These are phyloP conservation scores for Megamerina dolium DNA, from an alignment of 2,888 invertebrate species.

Conservation along the genomic window DNA sequence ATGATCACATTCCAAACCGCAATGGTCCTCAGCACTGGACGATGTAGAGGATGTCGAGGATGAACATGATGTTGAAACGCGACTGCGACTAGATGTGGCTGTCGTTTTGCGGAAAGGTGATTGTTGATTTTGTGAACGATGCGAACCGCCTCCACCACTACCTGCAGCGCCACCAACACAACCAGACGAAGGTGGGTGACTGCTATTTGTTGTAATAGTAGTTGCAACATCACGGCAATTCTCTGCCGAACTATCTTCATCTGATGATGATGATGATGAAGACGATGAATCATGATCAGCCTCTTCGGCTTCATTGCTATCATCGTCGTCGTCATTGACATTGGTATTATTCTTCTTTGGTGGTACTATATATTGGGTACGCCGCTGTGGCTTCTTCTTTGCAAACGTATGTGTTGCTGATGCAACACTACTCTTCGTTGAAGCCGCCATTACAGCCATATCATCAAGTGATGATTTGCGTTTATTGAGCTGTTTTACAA, in stretches of 20 bases:
- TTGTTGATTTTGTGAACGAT: slow-evolving; percentile 25
- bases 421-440: slow-evolving; percentile 2
- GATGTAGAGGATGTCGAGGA: slow-evolving; percentile 23
- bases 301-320: no score
- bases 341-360: no score
- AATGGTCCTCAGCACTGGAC: slow-evolving; percentile 29
- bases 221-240: slow-evolving; percentile 20
- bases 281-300: slow-evolving; percentile 27
- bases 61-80: slow-evolving; percentile 23
- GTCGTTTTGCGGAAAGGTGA: slow-evolving; percentile 26
- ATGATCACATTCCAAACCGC: slow-evolving; percentile 17
- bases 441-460: slow-evolving; percentile 12
- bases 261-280: slow-evolving; percentile 28
- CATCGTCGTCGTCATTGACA: slow-evolving; percentile 14
- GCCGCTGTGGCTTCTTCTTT: slow-evolving; percentile 3
- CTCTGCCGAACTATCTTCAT: slow-evolving; percentile 23
- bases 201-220: slow-evolving; percentile 13
- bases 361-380: not conserved
- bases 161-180: not conserved
- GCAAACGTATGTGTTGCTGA: no score
- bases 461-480: slow-evolving; percentile 25
- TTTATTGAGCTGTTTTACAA: slow-evolving; percentile 33
- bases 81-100: slow-evolving; percentile 13
- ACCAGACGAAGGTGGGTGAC: slow-evolving; percentile 1
- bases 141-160: slow-evolving; percentile 17